Conservation (phyloP, 2,113 vertebrate genomes). For the Cathartes aura region DNA sequence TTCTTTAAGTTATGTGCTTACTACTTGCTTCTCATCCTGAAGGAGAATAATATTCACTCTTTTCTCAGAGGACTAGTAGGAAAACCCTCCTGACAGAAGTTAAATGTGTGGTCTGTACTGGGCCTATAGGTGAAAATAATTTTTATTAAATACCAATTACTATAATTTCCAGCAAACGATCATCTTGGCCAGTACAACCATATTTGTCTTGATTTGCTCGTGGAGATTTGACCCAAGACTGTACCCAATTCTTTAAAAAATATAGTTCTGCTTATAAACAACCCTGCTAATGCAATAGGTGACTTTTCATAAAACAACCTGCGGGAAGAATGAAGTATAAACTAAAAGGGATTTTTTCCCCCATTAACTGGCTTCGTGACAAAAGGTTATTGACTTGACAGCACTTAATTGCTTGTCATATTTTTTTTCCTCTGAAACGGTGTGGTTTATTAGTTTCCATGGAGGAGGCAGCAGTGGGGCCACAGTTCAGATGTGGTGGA, state of each 20-base stretch:
- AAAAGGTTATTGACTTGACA: constrained; percentile 42
- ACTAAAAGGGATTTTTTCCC: not conserved
- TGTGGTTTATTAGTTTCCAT: not conserved
- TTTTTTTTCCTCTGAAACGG: not conserved
- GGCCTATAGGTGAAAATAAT: not conserved
- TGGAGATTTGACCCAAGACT: not conserved
- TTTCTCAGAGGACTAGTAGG: not conserved
- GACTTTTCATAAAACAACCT: not conserved
- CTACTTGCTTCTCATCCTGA: not conserved
- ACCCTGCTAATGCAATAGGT: not conserved
- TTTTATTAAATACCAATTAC: not conserved
- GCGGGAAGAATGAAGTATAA: not conserved
- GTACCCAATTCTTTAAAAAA: not conserved
- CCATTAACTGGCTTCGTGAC: constrained; percentile 3
- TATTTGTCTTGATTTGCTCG: not conserved
- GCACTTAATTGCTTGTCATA: constrained; percentile 36
- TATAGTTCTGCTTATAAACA: not conserved
- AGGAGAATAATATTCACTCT: not conserved
- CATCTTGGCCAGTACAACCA: not conserved
- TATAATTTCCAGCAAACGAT: not conserved
- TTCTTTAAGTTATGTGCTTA: not conserved
- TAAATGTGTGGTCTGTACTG: not conserved
- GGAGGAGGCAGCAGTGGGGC: not conserved
- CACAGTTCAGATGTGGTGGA: not conserved
- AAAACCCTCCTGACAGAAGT: not conserved